Evolutionary conservation across 2,888 invertebrate species (phyloP).

Genomic region (Hypolimnas misippus): DNA sequence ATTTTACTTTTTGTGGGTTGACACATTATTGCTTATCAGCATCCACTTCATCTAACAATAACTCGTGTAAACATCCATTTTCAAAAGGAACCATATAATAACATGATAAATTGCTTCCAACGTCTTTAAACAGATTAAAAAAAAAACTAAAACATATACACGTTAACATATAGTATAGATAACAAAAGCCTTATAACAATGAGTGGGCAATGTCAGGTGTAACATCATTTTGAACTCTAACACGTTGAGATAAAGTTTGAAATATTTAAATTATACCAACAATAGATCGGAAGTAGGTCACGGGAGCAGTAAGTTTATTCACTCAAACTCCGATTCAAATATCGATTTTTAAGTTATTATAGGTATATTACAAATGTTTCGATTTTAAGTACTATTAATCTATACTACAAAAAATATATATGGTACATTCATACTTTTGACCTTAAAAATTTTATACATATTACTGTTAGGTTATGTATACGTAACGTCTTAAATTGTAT

Average conservation of each 20-base stretch:
- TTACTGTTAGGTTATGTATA: too few relatives aligned
- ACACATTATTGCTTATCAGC: too few relatives aligned
- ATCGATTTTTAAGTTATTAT: constrained; percentile 44
- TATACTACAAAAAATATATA: too few relatives aligned
- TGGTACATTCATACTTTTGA: too few relatives aligned
- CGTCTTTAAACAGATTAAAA: constrained; percentile 33
- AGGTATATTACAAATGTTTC: constrained; percentile 14
- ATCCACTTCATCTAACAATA: too few relatives aligned
- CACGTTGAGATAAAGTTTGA: constrained; percentile 18
- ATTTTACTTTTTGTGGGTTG: too few relatives aligned
- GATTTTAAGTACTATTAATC: neutral
- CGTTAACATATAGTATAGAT: constrained; percentile 38
- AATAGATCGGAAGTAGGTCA: constrained; percentile 59
- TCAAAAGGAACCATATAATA: neutral
- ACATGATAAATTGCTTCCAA: constrained; percentile 19
- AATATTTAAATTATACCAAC: constrained; percentile 37
- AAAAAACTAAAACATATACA: constrained; percentile 17
- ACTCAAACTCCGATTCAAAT: constrained; percentile 45
- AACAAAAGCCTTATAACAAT: constrained; percentile 48
- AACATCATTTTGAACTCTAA: constrained; percentile 32
- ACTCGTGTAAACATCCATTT: too few relatives aligned
- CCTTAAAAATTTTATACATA: too few relatives aligned
- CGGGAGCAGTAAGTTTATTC: constrained; percentile 48
- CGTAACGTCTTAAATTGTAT: too few relatives aligned
- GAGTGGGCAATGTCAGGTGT: constrained; percentile 35